phyloP scores from a whole-genome alignment of 2,888 invertebrate species.

The Polydrusus cervinus region DNA sequence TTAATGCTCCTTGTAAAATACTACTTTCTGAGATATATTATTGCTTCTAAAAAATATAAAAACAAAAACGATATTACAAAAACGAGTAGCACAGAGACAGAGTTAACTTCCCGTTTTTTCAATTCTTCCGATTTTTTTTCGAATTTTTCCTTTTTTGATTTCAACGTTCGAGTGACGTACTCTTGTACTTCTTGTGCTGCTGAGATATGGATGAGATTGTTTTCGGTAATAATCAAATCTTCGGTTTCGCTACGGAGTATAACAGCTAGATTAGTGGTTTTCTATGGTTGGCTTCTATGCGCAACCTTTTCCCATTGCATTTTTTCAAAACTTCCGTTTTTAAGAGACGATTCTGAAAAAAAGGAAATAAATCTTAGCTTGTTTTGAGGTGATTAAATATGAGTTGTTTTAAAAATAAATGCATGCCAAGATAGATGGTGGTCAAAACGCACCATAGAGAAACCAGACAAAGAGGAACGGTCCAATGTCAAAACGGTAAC shows the following conservation, averaged over 20 bases:
- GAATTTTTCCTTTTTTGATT: conserved; percentile 52
- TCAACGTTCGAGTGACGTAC: conserved; percentile 60
- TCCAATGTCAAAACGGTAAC: too few relatives aligned
- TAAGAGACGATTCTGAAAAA: conserved; percentile 60
- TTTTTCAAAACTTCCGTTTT: conserved; percentile 57
- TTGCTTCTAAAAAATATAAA: conserved; percentile 64
- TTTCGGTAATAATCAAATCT: conserved; percentile 45
- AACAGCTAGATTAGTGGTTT: conserved; percentile 33
- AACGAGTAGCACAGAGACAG: conserved; percentile 61
- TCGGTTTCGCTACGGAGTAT: conserved; percentile 28
- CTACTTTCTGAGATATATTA: conserved; percentile 64
- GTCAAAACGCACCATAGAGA: too few relatives aligned
- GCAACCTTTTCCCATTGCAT: conserved; percentile 60
- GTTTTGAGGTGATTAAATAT: not conserved
- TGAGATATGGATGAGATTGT: conserved; percentile 52
- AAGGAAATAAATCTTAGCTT: conserved; percentile 48
- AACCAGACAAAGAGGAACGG: too few relatives aligned
- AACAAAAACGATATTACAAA: conserved; percentile 62
- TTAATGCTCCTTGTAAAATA: conserved; percentile 57
- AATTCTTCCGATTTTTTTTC: conserved; percentile 41
- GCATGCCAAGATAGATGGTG: too few relatives aligned
- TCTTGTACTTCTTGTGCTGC: conserved; percentile 60
- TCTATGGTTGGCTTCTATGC: conserved; percentile 60
- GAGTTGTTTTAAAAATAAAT: not conserved
- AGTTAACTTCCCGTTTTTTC: conserved; percentile 53